phyloP scores from a whole-genome alignment of 2,113 vertebrate species.

The Astatoreochromis straeleni region DNA sequence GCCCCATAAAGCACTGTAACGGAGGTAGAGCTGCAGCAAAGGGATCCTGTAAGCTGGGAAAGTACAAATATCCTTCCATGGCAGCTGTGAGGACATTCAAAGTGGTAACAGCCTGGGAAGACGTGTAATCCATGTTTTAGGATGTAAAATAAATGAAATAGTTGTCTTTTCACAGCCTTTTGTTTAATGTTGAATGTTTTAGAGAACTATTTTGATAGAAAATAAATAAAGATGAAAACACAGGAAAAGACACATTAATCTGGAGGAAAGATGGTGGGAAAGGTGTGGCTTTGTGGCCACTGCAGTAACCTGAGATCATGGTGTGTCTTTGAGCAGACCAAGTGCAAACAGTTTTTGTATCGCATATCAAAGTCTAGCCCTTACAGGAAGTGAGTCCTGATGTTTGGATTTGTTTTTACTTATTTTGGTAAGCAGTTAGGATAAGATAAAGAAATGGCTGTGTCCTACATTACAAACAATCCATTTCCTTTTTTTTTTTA shows the following conservation, averaged over 20 bases:
- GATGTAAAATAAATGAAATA: background rate
- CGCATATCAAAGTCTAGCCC: background rate
- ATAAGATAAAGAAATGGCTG: background rate
- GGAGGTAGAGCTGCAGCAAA: background rate
- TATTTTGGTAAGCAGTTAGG: background rate
- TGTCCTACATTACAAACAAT: background rate
- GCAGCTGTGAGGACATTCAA: background rate
- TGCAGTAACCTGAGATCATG: background rate
- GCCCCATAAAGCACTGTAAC: background rate
- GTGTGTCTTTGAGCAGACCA: background rate
- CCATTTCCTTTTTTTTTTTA: background rate
- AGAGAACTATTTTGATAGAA: background rate
- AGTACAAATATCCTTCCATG: background rate
- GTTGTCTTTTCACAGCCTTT: background rate
- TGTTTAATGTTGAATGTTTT: background rate
- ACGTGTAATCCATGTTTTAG: background rate
- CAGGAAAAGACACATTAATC: background rate
- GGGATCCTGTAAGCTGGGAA: background rate
- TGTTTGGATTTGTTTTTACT: background rate
- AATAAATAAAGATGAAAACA: background rate
- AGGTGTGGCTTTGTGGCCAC: background rate
- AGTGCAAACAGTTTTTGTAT: background rate
- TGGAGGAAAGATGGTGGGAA: background rate
- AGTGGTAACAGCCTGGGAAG: background rate
- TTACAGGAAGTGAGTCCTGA: background rate